Evolutionary conservation across 2,797 vertebrate species (phyloP), one percentile per base, ranked within the genome.

Genomic region (Pangasius larnaudii): DNA sequence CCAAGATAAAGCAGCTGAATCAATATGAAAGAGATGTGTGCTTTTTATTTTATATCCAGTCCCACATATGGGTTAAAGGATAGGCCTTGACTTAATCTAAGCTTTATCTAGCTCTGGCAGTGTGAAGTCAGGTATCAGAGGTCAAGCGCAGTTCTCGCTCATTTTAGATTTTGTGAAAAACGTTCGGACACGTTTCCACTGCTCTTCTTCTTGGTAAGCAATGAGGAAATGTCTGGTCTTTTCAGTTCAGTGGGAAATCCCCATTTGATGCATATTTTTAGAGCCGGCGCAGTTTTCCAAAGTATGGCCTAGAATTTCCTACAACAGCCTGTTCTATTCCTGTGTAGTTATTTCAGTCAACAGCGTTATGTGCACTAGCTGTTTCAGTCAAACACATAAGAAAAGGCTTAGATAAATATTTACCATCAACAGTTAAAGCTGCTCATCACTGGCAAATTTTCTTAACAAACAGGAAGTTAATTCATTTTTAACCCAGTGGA

Each of bases 201-300:
- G 30, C n/a, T n/a, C 1, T 53, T 88, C 51, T 63, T 85, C 8
- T 42, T 72, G 58, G 80, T 87, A 86, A 92, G 93, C 91, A 89
- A 92, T 89, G 85, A 92, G 91, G 89, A 88, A 92, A 92, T 91
- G 71, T 90, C 63, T 88, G 56, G 16, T 83, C 36, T 61, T 88
- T 30, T 92, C 84, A 75, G 72, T 91, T 91, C 69, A 88, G 9
- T 86, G 91, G 94, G 92, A 92, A 95, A 94, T 83, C 93, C 95
- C 94, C 87, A 9, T 65, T 91, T 87, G 81, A 88, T 91, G 42
- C 72, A 87, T 61, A 72, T 84, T 75, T 91, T 69, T 85, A 88
- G 91, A 87, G 89, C 83, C 89, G 79, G 78, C 61, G 67, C 83
- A 79, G 24, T 86, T 87, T 77, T 59, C 27, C 63, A 74, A 80